Base-by-base conservation (phyloP, 2,113 vertebrate genomes). In the Trematomus loennbergii region DNA sequence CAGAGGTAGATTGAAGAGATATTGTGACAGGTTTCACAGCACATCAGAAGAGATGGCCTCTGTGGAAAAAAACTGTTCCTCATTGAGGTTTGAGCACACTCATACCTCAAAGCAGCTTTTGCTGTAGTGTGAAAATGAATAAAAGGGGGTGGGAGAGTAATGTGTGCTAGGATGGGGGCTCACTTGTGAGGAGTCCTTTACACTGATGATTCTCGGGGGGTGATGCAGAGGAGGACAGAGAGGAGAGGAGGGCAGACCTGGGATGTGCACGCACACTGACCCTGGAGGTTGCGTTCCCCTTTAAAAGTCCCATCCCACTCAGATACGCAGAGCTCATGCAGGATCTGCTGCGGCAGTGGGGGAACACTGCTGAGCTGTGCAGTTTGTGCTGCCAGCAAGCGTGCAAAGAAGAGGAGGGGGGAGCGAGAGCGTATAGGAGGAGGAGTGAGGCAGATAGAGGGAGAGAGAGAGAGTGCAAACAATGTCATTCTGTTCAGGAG, bases 281-380 rank as follows among this genome's bases (percentile, higher is more conserved):
- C 94, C 93, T 92, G 86, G 91, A 95, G 94, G 95, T 93, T 95
- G 95, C 90, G 55, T 95, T 96, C 95, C 95, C 95, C 95, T 96
- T 96, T 96, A 96, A 96, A 96, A 96, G 95, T 94, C 94, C 93
- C 92, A 90, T 94, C 95, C 94, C 95, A 94, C 96, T 92, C 94
- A 85, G 93, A 95, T 95, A 95, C 95, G 95, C 95, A 95, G 94
- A 94, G 94, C 94, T 96, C 94, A 95, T 95, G 96, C 96, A 96
- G 96, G 93, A 95, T 93, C 92, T 93, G 95, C 94, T 96, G 96
- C 96, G 94, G 95, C 96, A 96, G 93, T 92, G 84, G 90, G 95
- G 92, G 91, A 95, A 95, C 95, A 95, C 92, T 97, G 96, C 96
- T 97, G 96, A 97, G 95, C 95, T 88, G 95, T 96, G 96, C 96